Evolutionary conservation across 2,797 vertebrate genomes (phyloP).

Genomic region (Crypturellus tataupa): DNA sequence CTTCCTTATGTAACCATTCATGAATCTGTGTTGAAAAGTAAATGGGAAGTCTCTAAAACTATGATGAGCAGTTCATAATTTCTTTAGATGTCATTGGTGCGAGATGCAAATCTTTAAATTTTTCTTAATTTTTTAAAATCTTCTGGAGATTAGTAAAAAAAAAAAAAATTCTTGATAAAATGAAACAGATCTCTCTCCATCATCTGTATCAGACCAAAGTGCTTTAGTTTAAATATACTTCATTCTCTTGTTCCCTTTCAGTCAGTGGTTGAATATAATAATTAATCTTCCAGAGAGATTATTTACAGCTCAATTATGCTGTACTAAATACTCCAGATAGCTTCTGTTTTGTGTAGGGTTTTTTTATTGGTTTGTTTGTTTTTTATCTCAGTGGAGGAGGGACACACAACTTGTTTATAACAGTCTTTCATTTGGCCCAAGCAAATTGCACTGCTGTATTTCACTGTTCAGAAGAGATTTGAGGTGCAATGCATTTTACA

Average conservation of each 20-base stretch:
- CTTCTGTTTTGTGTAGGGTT: neutral
- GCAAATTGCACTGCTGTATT: neutral
- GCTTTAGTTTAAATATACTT: neutral
- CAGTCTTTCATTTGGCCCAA: accelerated
- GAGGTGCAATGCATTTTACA: neutral
- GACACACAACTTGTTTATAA: neutral
- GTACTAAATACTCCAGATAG: neutral
- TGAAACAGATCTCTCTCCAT: neutral
- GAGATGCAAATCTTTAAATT: neutral
- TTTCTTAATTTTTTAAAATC: neutral
- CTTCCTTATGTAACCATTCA: neutral
- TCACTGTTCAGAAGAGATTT: neutral
- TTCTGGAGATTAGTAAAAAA: neutral
- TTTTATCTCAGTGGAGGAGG: neutral
- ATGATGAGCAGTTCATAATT: neutral
- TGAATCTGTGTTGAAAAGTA: neutral
- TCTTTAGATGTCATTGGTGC: neutral
- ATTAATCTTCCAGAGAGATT: neutral
- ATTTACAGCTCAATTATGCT: neutral
- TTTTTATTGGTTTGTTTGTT: neutral
- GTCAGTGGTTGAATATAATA: neutral
- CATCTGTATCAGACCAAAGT: neutral
- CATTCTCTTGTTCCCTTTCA: neutral
- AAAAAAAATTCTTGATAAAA: neutral
- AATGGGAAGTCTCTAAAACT: neutral